phyloP scores from a whole-genome alignment of 1,140 invertebrate species.

The Contarinia nasturtii region DNA sequence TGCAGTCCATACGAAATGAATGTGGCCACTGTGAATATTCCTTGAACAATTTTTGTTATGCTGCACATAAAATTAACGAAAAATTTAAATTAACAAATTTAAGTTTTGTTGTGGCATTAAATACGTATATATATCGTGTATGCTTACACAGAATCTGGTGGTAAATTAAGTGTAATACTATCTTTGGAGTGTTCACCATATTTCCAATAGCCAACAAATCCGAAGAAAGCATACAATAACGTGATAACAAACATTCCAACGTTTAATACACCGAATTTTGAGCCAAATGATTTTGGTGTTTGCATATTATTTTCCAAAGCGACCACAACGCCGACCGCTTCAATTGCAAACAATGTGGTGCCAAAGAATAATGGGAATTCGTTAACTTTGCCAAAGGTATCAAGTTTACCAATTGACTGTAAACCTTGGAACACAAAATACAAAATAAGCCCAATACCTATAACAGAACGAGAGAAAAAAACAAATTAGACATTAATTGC shows the following conservation, averaged over 20 bases:
- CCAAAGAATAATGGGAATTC: constrained; percentile 63
- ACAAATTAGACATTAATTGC: not conserved
- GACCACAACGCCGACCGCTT: constrained; percentile 73
- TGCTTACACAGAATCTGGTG: constrained; percentile 29
- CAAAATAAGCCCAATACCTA: constrained; percentile 40
- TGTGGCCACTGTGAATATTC: constrained; percentile 72
- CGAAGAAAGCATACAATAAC: constrained; percentile 49
- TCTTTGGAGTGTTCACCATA: constrained; percentile 44
- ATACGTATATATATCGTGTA: not conserved
- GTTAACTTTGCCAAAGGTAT: constrained; percentile 30
- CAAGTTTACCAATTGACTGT: constrained; percentile 32
- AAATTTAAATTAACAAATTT: constrained; percentile 4
- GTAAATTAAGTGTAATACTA: constrained; percentile 56
- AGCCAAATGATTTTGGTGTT: constrained; percentile 49
- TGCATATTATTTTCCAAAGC: constrained; percentile 76
- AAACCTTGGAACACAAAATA: constrained; percentile 42
- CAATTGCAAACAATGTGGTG: constrained; percentile 72
- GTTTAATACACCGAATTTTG: constrained; percentile 55
- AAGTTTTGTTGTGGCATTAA: constrained; percentile 1
- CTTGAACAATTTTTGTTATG: constrained; percentile 54
- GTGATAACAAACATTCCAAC: constrained; percentile 56
- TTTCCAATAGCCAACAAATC: constrained; percentile 66
- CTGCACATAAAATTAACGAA: constrained; percentile 32
- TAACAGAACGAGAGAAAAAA: not conserved
- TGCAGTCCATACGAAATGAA: constrained; percentile 86